Evolutionary conservation across 2,797 vertebrate genomes (phyloP).

Genomic region (Cynodonichthys magdalenae): DNA sequence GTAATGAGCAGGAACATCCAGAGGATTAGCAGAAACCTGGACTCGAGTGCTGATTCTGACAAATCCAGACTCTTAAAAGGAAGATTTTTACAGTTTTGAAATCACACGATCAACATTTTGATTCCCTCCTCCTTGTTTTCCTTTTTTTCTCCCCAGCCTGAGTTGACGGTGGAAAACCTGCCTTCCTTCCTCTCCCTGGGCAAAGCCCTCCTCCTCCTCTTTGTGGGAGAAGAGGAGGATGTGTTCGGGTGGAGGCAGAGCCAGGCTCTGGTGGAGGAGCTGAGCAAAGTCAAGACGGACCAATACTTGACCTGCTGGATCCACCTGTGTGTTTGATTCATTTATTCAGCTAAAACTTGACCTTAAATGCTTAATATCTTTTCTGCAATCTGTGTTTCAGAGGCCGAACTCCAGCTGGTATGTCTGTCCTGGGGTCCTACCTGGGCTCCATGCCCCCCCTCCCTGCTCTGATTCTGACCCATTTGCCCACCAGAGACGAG

Average conservation of each 20-base stretch:
- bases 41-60: neutral
- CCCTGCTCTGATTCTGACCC: constrained; percentile 86
- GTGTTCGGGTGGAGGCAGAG: constrained; percentile 64
- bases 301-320: constrained; percentile 87
- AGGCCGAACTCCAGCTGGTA: constrained; percentile 85
- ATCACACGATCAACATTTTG: neutral
- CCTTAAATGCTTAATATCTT: neutral
- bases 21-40: constrained; percentile 3
- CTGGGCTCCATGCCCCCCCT: constrained; percentile 82
- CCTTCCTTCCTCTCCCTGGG: constrained; percentile 81
- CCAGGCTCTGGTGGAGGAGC: constrained; percentile 56
- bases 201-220: constrained; percentile 90
- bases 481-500: constrained; percentile 75
- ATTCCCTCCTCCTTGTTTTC: too few species aligned
- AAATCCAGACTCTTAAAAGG: too few species aligned
- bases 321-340: constrained; percentile 84
- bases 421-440: constrained; percentile 82
- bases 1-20: neutral
- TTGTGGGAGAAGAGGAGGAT: constrained; percentile 82
- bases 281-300: constrained; percentile 46
- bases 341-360: neutral
- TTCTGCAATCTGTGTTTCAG: constrained; percentile 54
- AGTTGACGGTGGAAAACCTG: constrained; percentile 90
- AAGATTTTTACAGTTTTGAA: neutral
- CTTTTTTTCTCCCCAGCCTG: constrained; percentile 80